These are phyloP conservation scores for Trachemys scripta DNA, from an alignment of 2,113 vertebrate species.

Conservation along the genomic window DNA sequence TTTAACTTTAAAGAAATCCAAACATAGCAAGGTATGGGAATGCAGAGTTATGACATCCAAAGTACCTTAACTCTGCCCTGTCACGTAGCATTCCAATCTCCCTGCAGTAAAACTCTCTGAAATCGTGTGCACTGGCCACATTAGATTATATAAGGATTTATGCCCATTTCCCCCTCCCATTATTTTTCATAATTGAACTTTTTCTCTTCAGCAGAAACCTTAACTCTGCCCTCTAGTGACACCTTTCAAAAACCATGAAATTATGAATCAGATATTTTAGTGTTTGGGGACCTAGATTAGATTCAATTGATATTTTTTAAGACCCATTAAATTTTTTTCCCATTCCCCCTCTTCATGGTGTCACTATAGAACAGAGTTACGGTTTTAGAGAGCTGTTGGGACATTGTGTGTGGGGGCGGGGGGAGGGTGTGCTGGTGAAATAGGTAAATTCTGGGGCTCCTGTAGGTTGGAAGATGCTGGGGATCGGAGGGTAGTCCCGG, in stretches of 20 bases:
- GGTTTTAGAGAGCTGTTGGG: neutral
- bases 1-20: neutral
- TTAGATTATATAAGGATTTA: neutral
- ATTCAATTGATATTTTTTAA: neutral
- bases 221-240: neutral
- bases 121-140: neutral
- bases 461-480: neutral
- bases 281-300: neutral
- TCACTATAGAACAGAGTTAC: neutral
- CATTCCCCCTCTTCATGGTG: accelerated
- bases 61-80: neutral
- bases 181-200: neutral
- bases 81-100: neutral
- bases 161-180: neutral
- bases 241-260: neutral
- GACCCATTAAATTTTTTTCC: neutral
- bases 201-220: neutral
- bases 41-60: neutral
- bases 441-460: neutral
- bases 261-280: neutral
- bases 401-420: accelerated
- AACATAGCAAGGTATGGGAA: neutral
- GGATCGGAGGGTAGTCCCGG: neutral
- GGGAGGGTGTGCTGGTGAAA: neutral
- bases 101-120: neutral